Percentiles rank a stretch among this genome's conserved stretches.
phyloP scores from a whole-genome alignment of 1,140 invertebrate genomes.

The Philotrypesis tridentata region DNA sequence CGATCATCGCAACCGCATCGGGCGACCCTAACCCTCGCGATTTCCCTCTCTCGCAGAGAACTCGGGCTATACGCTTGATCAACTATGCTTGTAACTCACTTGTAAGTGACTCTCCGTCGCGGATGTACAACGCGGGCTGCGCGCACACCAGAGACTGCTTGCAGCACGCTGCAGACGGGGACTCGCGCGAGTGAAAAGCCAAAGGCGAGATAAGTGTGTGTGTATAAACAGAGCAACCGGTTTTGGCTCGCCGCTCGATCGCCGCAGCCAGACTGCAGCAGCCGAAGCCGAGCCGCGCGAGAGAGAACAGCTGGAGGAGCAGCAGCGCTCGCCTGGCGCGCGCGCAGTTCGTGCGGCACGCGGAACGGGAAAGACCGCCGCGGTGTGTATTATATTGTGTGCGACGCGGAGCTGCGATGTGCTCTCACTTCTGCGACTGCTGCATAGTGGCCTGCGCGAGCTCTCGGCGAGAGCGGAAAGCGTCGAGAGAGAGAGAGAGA shows the following conservation, averaged over 20 bases:
- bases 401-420: too few species aligned
- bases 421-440: too few species aligned
- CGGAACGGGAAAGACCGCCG: neutral
- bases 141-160: too few species aligned
- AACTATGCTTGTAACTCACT: too few species aligned
- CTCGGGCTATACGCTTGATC: too few species aligned
- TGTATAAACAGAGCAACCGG: neutral
- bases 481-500: too few species aligned
- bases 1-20: neutral
- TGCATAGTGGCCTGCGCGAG: too few species aligned
- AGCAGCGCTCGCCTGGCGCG: neutral
- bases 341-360: slow-evolving; percentile 3
- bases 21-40: neutral
- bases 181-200: too few species aligned
- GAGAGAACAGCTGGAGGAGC: neutral
- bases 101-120: neutral
- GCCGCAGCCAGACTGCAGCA: slow-evolving; percentile 33
- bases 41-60: neutral
- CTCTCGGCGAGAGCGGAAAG: too few species aligned
- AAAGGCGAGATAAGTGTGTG: too few species aligned
- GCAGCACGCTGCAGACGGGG: too few species aligned
- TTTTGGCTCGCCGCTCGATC: slow-evolving; percentile 17
- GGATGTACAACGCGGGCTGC: neutral
- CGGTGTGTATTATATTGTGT: neutral
- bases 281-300: neutral